Evolutionary conservation across 37 sponge, comb jelly and placozoan genomes (phyloP), one percentile per base, ranked within the genome.

Genomic region (Cliona cf. orientalis): DNA sequence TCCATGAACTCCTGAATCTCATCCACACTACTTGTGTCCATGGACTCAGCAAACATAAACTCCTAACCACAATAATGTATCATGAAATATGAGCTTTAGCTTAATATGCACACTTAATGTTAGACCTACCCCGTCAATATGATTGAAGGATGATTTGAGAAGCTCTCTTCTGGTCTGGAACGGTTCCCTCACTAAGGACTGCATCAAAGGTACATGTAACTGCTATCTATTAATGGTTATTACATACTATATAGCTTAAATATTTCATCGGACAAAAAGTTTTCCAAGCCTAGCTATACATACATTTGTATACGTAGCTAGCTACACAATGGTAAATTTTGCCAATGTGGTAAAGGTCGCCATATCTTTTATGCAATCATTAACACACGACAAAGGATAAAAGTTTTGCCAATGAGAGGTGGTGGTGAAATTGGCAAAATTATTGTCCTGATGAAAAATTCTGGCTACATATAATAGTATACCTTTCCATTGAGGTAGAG

Each of bases 401-500:
- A n/a, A n/a, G n/a, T n/a, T n/a, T n/a, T n/a, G n/a, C n/a, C n/a
- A n/a, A n/a, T n/a, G n/a, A n/a, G n/a, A n/a, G n/a, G n/a, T n/a
- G n/a, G n/a, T n/a, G n/a, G n/a, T n/a, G n/a, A n/a, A n/a, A n/a
- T n/a, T n/a, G n/a, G n/a, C n/a, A n/a, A n/a, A n/a, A n/a, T n/a
- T n/a, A n/a, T n/a, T n/a, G n/a, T n/a, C n/a, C n/a, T n/a, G n/a
- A n/a, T n/a, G n/a, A n/a, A n/a, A n/a, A n/a, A n/a, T n/a, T n/a
- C n/a, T n/a, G n/a, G n/a, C n/a, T n/a, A n/a, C n/a, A n/a, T n/a
- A n/a, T n/a, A n/a, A n/a, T n/a, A n/a, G n/a, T n/a, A n/a, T 38
- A 94, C 94, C 93, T 95, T 78, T 22, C 97, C 99, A 81, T 98
- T 98, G 31, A 95, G 91, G 72, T 83, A 98, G 39, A 98, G 76